Percentiles rank a stretch among this genome's conserved stretches.
Evolutionary conservation across 2,888 invertebrate species (phyloP).

Genomic region (Lagria hirta): DNA sequence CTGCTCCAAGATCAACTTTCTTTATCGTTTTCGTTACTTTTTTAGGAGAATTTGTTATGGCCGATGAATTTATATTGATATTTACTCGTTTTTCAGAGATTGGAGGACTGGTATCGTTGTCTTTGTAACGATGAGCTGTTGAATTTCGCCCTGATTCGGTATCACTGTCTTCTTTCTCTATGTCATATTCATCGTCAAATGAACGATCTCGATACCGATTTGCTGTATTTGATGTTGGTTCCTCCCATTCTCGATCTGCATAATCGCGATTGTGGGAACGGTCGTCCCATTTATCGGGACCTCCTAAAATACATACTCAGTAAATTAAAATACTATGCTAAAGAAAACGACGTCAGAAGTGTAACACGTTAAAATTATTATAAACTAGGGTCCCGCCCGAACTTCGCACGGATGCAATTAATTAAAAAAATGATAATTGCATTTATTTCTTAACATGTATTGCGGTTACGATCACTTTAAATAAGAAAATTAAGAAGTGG

Average conservation of each 20-base stretch:
- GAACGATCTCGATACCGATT: conserved; percentile 47
- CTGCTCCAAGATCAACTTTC: conserved; percentile 67
- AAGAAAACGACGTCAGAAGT: too few relatives aligned
- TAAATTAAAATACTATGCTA: too few relatives aligned
- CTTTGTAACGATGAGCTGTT: conserved; percentile 37
- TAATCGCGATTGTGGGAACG: conserved; percentile 42
- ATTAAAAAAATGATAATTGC: too few relatives aligned
- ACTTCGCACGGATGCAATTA: too few relatives aligned
- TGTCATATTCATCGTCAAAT: conserved; percentile 64
- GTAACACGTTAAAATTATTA: too few relatives aligned
- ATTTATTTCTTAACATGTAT: too few relatives aligned
- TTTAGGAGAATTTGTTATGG: conserved; percentile 49
- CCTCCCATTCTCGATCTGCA: conserved; percentile 48
- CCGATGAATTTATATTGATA: conserved; percentile 56
- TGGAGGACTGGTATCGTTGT: conserved; percentile 38
- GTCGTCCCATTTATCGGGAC: conserved; percentile 45
- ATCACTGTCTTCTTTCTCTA: conserved; percentile 69
- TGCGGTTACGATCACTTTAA: too few relatives aligned
- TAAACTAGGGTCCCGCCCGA: too few relatives aligned
- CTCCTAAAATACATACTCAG: conserved; percentile 9
- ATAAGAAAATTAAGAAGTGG: too few relatives aligned
- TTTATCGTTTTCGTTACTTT: conserved; percentile 55
- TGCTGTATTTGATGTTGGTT: conserved; percentile 36
- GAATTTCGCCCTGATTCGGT: conserved; percentile 57
- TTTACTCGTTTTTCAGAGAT: conserved; percentile 47